phyloP scores from a whole-genome alignment of 2,888 invertebrate genomes.

The Yponomeuta plumbellus region DNA sequence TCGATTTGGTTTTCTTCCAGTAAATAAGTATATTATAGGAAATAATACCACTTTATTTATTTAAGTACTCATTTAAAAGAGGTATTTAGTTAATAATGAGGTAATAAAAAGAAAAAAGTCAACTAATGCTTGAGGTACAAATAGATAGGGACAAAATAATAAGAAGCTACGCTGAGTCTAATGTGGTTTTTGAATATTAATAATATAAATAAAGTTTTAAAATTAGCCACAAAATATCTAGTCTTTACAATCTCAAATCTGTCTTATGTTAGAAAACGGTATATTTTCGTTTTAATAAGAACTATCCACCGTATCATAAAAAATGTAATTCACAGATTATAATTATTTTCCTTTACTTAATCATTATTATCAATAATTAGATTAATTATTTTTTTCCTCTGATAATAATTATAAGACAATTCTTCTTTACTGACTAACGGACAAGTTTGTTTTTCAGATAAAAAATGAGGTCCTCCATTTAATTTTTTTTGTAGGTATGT shows the following conservation, averaged over 20 bases:
- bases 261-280: slow-evolving; percentile 43
- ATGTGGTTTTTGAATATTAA: too few species aligned
- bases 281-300: slow-evolving; percentile 31
- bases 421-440: slow-evolving; percentile 57
- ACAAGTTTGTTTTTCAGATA: slow-evolving; percentile 64
- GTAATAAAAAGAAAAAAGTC: too few species aligned
- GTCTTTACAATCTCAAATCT: background rate
- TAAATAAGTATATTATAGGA: too few species aligned
- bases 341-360: slow-evolving; percentile 11
- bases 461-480: slow-evolving; percentile 54
- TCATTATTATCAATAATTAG: slow-evolving; percentile 14
- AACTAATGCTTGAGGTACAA: too few species aligned
- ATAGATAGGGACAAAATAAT: too few species aligned
- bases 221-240: background rate
- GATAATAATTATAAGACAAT: slow-evolving; percentile 13
- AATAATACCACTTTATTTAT: too few species aligned
- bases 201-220: too few species aligned
- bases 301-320: slow-evolving; percentile 36
- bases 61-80: too few species aligned
- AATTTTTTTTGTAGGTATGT: slow-evolving; percentile 20
- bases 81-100: too few species aligned
- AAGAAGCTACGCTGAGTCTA: too few species aligned
- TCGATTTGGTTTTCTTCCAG: background rate
- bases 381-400: background rate
- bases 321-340: slow-evolving; percentile 33